Percentiles rank a stretch among this genome's conserved stretches.
Evolutionary conservation across 2,113 vertebrate species (phyloP).

Genomic region (Diphyllodes magnificus): DNA sequence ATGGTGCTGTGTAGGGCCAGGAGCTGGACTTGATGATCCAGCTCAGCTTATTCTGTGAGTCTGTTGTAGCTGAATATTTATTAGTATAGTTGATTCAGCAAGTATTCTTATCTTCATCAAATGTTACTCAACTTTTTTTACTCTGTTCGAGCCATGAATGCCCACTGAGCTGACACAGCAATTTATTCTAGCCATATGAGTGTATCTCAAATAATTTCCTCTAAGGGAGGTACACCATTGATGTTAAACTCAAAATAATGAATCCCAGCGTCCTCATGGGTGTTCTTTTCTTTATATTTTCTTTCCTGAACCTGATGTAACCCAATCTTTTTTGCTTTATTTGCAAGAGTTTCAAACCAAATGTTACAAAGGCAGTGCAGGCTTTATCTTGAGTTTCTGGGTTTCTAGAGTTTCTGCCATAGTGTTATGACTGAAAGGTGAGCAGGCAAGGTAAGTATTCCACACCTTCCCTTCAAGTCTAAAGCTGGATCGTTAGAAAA

Average conservation of each 20-base stretch:
- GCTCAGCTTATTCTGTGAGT: background rate
- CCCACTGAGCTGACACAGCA: background rate
- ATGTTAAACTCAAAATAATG: background rate
- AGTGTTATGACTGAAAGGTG: background rate
- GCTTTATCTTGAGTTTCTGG: rapidly evolving
- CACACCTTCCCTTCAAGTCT: background rate
- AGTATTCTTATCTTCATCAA: background rate
- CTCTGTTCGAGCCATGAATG: background rate
- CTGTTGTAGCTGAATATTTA: background rate
- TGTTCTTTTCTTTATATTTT: background rate
- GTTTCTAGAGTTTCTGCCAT: background rate
- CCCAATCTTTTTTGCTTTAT: background rate
- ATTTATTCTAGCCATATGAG: background rate
- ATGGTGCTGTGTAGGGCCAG: background rate
- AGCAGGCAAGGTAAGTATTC: background rate
- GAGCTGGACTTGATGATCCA: background rate
- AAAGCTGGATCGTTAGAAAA: background rate
- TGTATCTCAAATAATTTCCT: background rate
- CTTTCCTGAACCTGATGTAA: background rate
- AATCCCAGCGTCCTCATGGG: background rate
- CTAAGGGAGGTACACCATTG: background rate
- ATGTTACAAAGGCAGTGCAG: background rate
- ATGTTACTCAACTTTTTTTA: background rate
- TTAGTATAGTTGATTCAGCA: background rate
- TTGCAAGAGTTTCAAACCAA: background rate